phyloP scores from a whole-genome alignment of 2,113 vertebrate species.

The Podarcis muralis region DNA sequence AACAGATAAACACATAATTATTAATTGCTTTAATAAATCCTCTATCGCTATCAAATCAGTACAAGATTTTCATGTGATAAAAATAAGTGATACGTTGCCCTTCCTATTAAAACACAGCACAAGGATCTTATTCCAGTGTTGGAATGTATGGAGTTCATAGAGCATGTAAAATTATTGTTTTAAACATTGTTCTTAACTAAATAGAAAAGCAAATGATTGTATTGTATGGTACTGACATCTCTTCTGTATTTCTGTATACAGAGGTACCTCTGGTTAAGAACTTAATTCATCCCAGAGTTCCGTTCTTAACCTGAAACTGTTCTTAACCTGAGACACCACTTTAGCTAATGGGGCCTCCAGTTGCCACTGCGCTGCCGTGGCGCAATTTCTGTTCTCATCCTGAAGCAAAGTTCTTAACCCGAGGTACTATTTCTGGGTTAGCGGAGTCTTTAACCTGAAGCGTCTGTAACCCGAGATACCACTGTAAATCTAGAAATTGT shows the following conservation, averaged over 20 bases:
- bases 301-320: no score
- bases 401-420: no score
- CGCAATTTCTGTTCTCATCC: no score
- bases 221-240: not conserved
- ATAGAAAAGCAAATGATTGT: slow-evolving; percentile 11
- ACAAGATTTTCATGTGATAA: slow-evolving; percentile 33
- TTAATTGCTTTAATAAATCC: slow-evolving; percentile 52
- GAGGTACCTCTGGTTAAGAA: no score
- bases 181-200: slow-evolving; percentile 39
- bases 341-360: no score
- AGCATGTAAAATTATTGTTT: slow-evolving; percentile 53
- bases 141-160: slow-evolving; percentile 53
- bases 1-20: not conserved
- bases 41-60: slow-evolving; percentile 42
- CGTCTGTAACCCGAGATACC: no score
- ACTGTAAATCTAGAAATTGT: not conserved
- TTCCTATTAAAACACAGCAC: slow-evolving; percentile 50
- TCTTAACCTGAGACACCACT: no score
- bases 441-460: no score
- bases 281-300: no score
- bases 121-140: slow-evolving; percentile 37
- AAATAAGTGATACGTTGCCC: slow-evolving; percentile 34
- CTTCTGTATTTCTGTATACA: not conserved
- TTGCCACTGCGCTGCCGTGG: no score
- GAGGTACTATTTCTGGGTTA: no score